Evolutionary conservation across 1,140 invertebrate genomes (phyloP).

Genomic region (Hypsibius dujardini): DNA sequence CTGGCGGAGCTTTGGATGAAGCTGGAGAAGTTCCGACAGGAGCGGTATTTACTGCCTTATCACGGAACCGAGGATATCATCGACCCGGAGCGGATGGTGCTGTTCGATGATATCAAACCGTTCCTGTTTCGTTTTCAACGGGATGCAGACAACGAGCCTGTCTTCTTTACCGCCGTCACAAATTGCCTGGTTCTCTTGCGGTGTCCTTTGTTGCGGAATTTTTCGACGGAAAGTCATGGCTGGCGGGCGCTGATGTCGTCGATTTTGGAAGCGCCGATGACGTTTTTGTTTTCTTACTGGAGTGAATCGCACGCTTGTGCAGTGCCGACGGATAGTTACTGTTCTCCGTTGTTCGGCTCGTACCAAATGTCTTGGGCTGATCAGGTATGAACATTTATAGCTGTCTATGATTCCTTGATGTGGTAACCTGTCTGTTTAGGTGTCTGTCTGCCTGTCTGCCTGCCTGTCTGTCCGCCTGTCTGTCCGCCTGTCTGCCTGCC

Average conservation of each 20-base stretch:
- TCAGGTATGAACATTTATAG: no score
- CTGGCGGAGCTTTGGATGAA: conserved; percentile 32
- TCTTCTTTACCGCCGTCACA: conserved; percentile 29
- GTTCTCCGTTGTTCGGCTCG: no score
- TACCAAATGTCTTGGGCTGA: no score
- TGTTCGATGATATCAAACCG: conserved; percentile 34
- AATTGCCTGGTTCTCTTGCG: conserved; percentile 33
- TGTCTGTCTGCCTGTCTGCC: no score
- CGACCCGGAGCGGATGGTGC: conserved; percentile 35
- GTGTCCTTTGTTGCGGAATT: conserved; percentile 22
- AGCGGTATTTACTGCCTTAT: conserved; percentile 35
- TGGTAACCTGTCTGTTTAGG: no score
- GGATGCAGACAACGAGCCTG: conserved; percentile 22
- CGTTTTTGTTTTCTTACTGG: conserved; percentile 21
- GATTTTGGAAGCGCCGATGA: conserved; percentile 23
- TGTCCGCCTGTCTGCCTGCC: no score
- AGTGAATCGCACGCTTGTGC: conserved; percentile 13
- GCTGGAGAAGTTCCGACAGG: conserved; percentile 33
- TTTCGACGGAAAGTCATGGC: background rate
- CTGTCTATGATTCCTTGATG: no score
- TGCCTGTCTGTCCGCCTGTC: no score
- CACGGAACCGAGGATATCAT: conserved; percentile 35
- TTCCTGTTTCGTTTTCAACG: conserved; percentile 29
- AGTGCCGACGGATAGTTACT: no score
- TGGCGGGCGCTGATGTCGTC: conserved; percentile 13